Base-by-base conservation (phyloP, 2,113 vertebrate genomes). In the Gobius niger region DNA sequence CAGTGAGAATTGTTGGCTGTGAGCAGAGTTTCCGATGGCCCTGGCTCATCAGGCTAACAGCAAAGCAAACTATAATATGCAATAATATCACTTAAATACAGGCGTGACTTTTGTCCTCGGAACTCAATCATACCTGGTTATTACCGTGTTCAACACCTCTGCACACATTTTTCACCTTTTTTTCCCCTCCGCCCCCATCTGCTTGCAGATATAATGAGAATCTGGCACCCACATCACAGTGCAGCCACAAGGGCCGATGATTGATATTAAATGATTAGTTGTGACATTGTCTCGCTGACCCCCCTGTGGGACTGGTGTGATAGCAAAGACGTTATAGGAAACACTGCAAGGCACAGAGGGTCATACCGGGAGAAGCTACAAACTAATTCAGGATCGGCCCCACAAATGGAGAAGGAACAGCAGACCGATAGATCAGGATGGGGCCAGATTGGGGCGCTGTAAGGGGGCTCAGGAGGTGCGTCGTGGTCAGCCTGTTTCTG, bases 401-500 rank as follows among this genome's bases (percentile, higher is more conserved):
- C 9, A 52, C 44, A 70, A 70, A 85, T 65, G 65, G 76, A 82
- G 15, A 76, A 68, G 67, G 70, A 82, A 71, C 75, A 65, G 54
- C 24, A 40, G 73, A 70, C 19, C 53, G 80, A 84, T 73, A 62
- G 53, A 73, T 70, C 61, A 49, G 60, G 72, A 80, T 67, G 63
- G 65, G 42, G 54, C 24, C 10, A 76, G 68, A 76, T 67, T 76
- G 49, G 68, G 68, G 72, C 63, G 62, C 65, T 16, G 44, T 14
- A 57, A 13, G 11, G 12, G 52, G 57, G 11, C 41, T 57, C 63
- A 50, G 50, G 44, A 62, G 59, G 52, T 47, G 53, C 62, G 41
- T 49, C 64, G 10, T 67, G 70, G 76, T 78, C 64, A n/a, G 70
- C 76, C 72, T 81, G 80, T 68, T 83, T 83, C 86, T 78, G 72